Base-by-base conservation (phyloP, 2,888 invertebrate genomes). In the Eupithecia tripunctaria region DNA sequence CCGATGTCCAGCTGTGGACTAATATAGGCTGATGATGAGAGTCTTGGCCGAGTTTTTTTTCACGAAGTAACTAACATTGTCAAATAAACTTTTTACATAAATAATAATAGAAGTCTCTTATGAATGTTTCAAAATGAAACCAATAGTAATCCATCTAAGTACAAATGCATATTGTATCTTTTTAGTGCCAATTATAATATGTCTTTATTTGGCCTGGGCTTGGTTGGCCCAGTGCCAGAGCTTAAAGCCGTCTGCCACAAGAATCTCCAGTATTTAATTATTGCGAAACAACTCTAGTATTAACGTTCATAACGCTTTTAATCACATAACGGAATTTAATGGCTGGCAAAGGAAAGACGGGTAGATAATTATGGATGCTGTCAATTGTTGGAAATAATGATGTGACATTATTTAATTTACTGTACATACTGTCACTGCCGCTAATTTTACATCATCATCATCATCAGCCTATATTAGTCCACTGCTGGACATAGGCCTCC, bases 191-290 rank as follows among this genome's bases (percentile, higher is more conserved):
- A 25, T 21, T 25, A 25, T 56, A 56, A 56, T 1, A 12, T 21
- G 21, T 29, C 60, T 29, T 60, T 18, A 29, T 60, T 60, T 60
- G 60, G 29, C 60, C 29, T 60, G 60, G 29, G 7, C 56, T 60
- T 18, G 10, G 27, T 60, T 60, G 60, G 60, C 60, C 60, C 27
- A 27, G 29, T 10, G 60, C 60, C 60, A 60, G 60, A 18, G 29
- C 60, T 29, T 60, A 32, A 29, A 29, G 29, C 60, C 60, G 60
- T 4, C 25, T 59, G 8, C 14, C 59, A 6, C 59, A 15, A 59
- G 59, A 59, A 27, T 27, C 59, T 60, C 29, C 60, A 60, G 6
- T 18, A 60, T 29, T 60, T 60, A 60, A 60, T 60, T 60, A 60
- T 60, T 56, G 1, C 25, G 29, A 29, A 60, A 60, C 60, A 27